phyloP scores from a whole-genome alignment of 2,113 vertebrate species.

The Alaudala cheleensis region DNA sequence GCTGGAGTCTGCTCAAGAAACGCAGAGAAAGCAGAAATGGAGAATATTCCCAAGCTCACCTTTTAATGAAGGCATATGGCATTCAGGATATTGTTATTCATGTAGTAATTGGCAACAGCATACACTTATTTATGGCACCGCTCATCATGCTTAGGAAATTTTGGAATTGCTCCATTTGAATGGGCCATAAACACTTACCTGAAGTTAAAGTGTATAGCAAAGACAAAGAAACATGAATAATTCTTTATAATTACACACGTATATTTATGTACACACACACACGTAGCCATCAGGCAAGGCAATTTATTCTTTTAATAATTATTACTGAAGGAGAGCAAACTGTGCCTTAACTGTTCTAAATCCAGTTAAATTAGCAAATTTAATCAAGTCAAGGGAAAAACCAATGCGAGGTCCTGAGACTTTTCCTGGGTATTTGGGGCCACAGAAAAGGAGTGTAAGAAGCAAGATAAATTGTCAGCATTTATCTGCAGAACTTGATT shows the following conservation, averaged over 20 bases:
- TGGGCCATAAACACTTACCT: conserved; percentile 46
- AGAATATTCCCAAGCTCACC: conserved; percentile 35
- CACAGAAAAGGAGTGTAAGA: neutral
- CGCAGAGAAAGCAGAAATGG: conserved; percentile 41
- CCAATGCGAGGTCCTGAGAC: neutral
- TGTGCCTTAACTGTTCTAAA: neutral
- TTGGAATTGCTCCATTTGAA: conserved; percentile 52
- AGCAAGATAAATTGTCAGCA: neutral
- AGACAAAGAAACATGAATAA: conserved; percentile 43
- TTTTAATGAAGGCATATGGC: conserved; percentile 46
- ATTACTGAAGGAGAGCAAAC: conserved; percentile 1
- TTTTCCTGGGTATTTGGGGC: neutral
- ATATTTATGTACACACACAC: conserved; percentile 18
- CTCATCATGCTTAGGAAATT: conserved; percentile 50
- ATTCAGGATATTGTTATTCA: conserved; percentile 18
- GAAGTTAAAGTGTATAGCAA: conserved; percentile 9
- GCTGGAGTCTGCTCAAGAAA: conserved; percentile 39
- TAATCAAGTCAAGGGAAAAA: neutral
- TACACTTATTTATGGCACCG: neutral
- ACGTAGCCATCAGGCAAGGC: conserved; percentile 42
- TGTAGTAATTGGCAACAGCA: conserved; percentile 3
- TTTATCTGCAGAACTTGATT: neutral
- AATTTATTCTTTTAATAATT: neutral
- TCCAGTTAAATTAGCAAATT: neutral
- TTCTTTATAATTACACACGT: conserved; percentile 2